phyloP scores from a whole-genome alignment of 2,113 vertebrate species.

The Neogobius melanostomus region DNA sequence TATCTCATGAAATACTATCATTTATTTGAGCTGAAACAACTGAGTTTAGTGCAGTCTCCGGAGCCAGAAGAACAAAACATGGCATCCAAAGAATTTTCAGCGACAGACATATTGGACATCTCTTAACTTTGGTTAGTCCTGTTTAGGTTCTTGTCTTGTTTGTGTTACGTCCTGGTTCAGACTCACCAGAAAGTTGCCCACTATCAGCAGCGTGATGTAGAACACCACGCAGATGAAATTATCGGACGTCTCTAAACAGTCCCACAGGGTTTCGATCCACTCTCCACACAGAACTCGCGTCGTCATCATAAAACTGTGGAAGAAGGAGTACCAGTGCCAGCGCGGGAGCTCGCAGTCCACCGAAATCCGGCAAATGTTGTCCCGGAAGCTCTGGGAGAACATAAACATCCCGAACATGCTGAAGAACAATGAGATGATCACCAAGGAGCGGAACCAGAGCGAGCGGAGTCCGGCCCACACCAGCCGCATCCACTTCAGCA shows the following conservation, averaged over 20 bases:
- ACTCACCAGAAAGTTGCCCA: slow-evolving; percentile 98
- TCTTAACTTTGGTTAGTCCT: background rate
- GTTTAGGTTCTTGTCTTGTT: background rate
- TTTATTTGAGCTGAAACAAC: too few species aligned
- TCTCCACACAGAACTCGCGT: slow-evolving; percentile 95
- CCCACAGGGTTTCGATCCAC: slow-evolving; percentile 99
- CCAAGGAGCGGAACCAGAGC: background rate
- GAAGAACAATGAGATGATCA: background rate
- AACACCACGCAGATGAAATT: slow-evolving; percentile 85
- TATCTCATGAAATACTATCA: too few species aligned
- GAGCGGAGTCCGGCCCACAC: background rate
- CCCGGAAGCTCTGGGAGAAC: rapidly evolving
- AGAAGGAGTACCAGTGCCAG: slow-evolving; percentile 98
- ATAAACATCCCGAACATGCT: background rate
- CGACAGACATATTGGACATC: too few species aligned
- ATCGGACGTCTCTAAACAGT: slow-evolving; percentile 88
- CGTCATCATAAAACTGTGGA: slow-evolving; percentile 91
- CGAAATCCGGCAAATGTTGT: slow-evolving; percentile 82
- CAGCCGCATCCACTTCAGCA: slow-evolving; percentile 4
- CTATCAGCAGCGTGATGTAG: slow-evolving; percentile 94
- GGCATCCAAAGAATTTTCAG: too few species aligned
- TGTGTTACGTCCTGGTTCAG: background rate
- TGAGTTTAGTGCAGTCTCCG: too few species aligned
- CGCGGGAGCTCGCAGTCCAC: slow-evolving; percentile 85
- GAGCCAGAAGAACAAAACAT: too few species aligned